These are phyloP conservation scores for Leptonema lineaticorne DNA, from an alignment of 1,140 invertebrate genomes.

Conservation along the genomic window DNA sequence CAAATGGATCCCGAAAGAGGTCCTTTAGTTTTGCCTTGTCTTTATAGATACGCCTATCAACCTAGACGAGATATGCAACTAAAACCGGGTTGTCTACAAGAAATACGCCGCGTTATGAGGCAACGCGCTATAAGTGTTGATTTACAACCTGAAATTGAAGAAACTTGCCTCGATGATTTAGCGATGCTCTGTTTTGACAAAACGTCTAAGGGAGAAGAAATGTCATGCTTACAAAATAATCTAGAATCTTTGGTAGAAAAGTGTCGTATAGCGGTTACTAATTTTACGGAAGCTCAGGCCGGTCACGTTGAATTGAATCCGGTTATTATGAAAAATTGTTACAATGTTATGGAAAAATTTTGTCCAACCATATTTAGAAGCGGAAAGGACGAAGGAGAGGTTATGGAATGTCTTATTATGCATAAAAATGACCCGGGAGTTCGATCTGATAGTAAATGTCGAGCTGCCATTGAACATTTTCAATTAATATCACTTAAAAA, in stretches of 20 bases:
- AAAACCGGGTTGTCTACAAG: conserved; percentile 67
- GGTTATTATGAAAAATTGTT: conserved; percentile 80
- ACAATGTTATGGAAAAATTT: conserved; percentile 77
- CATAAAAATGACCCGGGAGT: conserved; percentile 86
- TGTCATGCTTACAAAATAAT: conserved; percentile 90
- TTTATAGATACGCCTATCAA: conserved; percentile 85
- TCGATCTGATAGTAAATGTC: conserved; percentile 78
- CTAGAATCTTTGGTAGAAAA: conserved; percentile 67
- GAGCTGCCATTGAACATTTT: conserved; percentile 91
- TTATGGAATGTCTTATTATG: conserved; percentile 92
- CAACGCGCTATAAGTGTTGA: conserved; percentile 89
- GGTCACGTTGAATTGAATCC: conserved; percentile 84
- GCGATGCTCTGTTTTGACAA: conserved; percentile 80
- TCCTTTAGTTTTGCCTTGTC: conserved; percentile 86
- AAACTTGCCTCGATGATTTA: conserved; percentile 84
- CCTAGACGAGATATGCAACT: conserved; percentile 66
- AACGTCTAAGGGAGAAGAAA: conserved; percentile 82
- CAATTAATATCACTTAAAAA: conserved; percentile 91
- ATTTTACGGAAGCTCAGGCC: conserved; percentile 88
- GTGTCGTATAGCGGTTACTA: conserved; percentile 76
- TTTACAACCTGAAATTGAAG: conserved; percentile 91
- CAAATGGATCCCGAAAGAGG: conserved; percentile 70
- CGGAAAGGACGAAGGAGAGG: conserved; percentile 76
- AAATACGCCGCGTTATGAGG: conserved; percentile 89
- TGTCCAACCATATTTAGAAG: conserved; percentile 71